These are phyloP conservation scores for Hyperoplus lanceolatus DNA, from an alignment of 2,797 vertebrate species.

Conservation along the genomic window DNA sequence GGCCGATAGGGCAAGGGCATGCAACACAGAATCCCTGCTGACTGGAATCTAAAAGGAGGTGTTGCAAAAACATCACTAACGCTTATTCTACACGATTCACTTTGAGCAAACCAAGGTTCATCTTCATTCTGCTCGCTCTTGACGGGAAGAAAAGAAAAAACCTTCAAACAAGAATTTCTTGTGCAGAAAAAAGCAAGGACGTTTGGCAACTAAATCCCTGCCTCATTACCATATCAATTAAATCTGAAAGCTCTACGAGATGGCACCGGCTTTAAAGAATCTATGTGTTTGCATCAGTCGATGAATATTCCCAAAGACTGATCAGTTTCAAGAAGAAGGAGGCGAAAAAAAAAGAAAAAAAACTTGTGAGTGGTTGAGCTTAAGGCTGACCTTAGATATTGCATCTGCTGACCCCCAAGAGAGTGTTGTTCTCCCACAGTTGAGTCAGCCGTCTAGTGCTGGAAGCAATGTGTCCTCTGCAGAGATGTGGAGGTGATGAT, in stretches of 20 bases:
- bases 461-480: constrained; percentile 22
- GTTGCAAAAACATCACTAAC: constrained; percentile 14
- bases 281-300: constrained; percentile 58
- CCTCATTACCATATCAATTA: constrained; percentile 81
- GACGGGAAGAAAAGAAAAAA: constrained; percentile 24
- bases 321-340: constrained; percentile 40
- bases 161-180: constrained; percentile 65
- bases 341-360: constrained; percentile 24
- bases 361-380: constrained; percentile 7
- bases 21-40: background rate
- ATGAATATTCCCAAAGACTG: constrained; percentile 72
- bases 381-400: constrained; percentile 49
- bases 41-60: background rate
- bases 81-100: constrained; percentile 24
- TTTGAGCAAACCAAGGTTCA: constrained; percentile 11
- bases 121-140: constrained; percentile 19
- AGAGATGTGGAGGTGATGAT: constrained; percentile 17
- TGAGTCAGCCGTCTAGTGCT: constrained; percentile 29
- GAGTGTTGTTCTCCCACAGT: constrained; percentile 9
- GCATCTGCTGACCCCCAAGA: constrained; percentile 48
- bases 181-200: constrained; percentile 57
- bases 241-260: constrained; percentile 46
- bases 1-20: background rate
- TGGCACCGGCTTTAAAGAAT: constrained; percentile 63
- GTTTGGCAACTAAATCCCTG: constrained; percentile 59